Conservation (phyloP, 2,888 invertebrate genomes). For the Helicoverpa assulta region DNA sequence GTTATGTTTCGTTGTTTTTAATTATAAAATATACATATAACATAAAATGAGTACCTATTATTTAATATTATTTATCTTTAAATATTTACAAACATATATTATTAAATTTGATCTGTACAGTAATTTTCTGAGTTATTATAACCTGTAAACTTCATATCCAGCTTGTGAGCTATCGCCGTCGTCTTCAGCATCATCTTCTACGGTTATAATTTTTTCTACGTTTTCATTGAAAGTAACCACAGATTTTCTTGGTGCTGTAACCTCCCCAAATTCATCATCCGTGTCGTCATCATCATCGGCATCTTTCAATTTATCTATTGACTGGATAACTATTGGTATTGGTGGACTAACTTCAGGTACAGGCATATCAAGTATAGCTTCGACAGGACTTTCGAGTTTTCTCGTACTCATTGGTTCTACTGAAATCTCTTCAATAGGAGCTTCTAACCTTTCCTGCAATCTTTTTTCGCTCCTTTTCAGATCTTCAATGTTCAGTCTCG, state of each 20-base stretch:
- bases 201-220: conserved; percentile 87
- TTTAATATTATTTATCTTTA: too few relatives aligned
- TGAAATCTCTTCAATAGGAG: conserved; percentile 70
- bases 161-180: conserved; percentile 46
- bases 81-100: not conserved
- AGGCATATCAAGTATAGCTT: conserved; percentile 71
- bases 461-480: conserved; percentile 81
- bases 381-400: conserved; percentile 58
- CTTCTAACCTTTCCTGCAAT: conserved; percentile 81
- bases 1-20: not conserved
- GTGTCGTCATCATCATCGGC: conserved; percentile 74
- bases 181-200: conserved; percentile 79
- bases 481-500: conserved; percentile 81
- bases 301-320: conserved; percentile 84
- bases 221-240: conserved; percentile 90
- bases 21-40: not conserved
- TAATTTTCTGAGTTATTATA: conserved; percentile 60
- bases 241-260: conserved; percentile 79
- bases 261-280: conserved; percentile 85
- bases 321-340: conserved; percentile 81
- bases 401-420: conserved; percentile 62
- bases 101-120: too few relatives aligned
- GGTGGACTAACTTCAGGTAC: conserved; percentile 61
- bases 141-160: conserved; percentile 76
- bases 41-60: not conserved